Conservation (phyloP, 2,888 invertebrate species). For the Tipula lateralis region DNA sequence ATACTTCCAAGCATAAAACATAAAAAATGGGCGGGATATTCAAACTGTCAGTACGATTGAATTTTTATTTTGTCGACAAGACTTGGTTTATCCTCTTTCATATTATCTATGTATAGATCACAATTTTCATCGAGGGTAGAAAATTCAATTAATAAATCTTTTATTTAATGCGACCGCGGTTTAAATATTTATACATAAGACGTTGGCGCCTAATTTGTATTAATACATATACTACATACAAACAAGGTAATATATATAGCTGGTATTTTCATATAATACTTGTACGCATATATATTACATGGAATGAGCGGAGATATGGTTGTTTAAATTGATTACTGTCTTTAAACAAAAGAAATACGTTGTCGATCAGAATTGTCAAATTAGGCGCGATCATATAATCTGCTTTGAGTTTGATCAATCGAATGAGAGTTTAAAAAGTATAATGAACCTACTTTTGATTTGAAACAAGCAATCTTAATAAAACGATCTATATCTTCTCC, state of each 20-base stretch:
- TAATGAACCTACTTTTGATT: neutral
- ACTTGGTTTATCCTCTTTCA: neutral
- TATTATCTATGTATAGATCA: neutral
- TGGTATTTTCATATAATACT: too few species aligned
- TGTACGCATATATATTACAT: too few species aligned
- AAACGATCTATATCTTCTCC: too few species aligned
- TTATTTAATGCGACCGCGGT: neutral
- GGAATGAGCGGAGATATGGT: neutral
- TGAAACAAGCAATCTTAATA: neutral
- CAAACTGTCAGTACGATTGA: neutral
- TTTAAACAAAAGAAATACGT: neutral
- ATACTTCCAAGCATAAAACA: neutral
- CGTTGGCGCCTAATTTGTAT: neutral
- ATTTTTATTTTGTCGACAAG: neutral
- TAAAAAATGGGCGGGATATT: neutral
- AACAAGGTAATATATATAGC: neutral
- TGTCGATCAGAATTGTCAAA: neutral
- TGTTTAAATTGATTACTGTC: neutral
- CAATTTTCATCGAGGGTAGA: neutral
- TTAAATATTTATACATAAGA: neutral
- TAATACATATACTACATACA: neutral
- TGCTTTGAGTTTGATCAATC: neutral
- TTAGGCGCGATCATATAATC: neutral
- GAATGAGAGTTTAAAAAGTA: neutral
- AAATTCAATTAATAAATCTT: constrained; percentile 4